phyloP scores from a whole-genome alignment of 2,888 invertebrate genomes.

The Ectemnius continuus region DNA sequence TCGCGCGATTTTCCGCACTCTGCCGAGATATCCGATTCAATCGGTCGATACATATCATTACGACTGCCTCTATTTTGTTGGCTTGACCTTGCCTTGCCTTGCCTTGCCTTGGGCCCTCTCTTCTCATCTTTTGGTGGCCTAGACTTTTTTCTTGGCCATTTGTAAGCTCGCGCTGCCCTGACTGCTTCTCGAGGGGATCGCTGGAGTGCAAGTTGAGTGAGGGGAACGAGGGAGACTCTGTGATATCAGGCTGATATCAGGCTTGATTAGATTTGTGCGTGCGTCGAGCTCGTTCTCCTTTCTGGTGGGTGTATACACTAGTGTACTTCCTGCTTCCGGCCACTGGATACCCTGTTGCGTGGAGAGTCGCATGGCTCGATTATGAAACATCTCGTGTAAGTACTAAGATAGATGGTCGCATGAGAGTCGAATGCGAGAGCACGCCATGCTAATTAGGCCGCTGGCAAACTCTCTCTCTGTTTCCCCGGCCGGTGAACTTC shows the following conservation, averaged over 20 bases:
- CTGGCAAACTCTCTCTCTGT: no score
- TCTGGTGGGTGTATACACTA: slow-evolving; percentile 34
- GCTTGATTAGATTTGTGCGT: neutral
- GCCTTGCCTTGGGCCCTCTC: neutral
- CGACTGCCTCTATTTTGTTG: no score
- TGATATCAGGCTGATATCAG: no score
- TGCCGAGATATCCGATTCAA: no score
- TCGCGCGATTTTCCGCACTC: no score
- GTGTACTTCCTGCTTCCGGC: slow-evolving; percentile 12
- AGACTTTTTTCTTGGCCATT: no score
- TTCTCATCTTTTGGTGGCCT: neutral
- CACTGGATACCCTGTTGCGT: slow-evolving; percentile 2
- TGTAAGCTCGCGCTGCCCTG: no score
- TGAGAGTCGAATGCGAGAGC: neutral
- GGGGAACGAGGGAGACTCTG: no score
- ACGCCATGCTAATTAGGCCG: slow-evolving; percentile 16
- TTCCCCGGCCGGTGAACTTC: neutral
- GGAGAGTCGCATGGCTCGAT: slow-evolving; percentile 49
- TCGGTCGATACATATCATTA: no score
- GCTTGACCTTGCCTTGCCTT: slow-evolving; percentile 4
- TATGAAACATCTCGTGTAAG: slow-evolving; percentile 62
- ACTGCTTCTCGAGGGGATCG: no score
- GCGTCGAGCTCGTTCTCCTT: neutral
- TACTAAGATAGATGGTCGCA: slow-evolving; percentile 22
- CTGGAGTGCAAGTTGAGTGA: no score